These are phyloP conservation scores for Diachasmimorpha longicaudata DNA, from an alignment of 1,140 invertebrate species.

Conservation along the genomic window DNA sequence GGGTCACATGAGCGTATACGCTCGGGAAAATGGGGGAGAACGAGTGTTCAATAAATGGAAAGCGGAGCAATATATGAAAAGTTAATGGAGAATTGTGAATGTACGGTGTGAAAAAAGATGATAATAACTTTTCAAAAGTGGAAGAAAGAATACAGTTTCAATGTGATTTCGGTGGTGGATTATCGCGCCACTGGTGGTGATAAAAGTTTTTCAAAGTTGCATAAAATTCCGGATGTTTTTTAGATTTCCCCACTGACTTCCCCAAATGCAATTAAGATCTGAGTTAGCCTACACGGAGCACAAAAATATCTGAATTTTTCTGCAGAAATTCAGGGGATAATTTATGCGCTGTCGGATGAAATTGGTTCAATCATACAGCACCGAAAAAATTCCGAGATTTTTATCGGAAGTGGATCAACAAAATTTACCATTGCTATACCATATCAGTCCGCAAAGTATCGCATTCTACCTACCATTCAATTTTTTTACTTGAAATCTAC, in stretches of 20 bases:
- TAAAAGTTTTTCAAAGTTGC: neutral
- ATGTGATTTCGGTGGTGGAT: neutral
- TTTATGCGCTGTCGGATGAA: no score
- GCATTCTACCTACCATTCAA: neutral
- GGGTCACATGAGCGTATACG: slow-evolving; percentile 7
- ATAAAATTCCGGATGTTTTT: neutral
- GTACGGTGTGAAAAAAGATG: neutral
- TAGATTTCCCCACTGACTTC: neutral
- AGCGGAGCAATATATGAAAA: slow-evolving; percentile 12
- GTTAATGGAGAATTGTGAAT: slow-evolving; percentile 9
- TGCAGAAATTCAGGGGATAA: no score
- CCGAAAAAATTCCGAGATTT: no score
- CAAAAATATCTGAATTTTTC: no score
- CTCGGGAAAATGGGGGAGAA: slow-evolving; percentile 15
- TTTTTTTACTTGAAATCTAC: neutral
- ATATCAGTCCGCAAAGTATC: neutral
- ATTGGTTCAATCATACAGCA: no score
- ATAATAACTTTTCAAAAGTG: neutral
- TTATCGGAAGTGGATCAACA: neutral
- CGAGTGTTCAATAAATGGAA: slow-evolving; percentile 6
- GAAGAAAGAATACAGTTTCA: neutral
- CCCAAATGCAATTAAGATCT: neutral
- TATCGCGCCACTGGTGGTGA: neutral
- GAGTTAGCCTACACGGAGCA: neutral
- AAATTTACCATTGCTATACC: no score